Evolutionary conservation across 2,113 vertebrate species (phyloP).

Genomic region (Litocranius walleri): DNA sequence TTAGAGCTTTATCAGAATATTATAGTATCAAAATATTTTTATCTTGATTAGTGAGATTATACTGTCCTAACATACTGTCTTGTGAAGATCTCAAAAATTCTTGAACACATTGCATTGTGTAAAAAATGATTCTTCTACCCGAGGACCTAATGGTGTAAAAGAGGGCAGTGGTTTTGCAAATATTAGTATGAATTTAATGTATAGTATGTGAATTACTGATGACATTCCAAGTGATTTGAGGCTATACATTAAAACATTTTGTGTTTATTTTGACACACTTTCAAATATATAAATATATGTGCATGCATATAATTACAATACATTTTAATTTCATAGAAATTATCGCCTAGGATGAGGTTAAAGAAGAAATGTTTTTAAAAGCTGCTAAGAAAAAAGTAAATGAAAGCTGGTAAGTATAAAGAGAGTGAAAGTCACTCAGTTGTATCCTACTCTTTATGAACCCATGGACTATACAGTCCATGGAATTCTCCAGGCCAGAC

Average conservation of each 20-base stretch:
- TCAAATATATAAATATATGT: neutral
- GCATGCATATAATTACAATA: neutral
- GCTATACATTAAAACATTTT: neutral
- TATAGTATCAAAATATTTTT: neutral
- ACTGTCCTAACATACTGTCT: neutral
- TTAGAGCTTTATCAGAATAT: neutral
- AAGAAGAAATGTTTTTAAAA: neutral
- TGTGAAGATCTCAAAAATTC: neutral
- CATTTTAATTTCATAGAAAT: neutral
- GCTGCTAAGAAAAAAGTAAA: neutral
- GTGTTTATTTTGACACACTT: neutral
- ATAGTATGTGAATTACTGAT: neutral
- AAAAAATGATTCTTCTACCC: neutral
- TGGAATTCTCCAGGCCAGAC: neutral
- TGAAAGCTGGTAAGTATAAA: neutral
- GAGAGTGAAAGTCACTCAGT: neutral
- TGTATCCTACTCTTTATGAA: neutral
- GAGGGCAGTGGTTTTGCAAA: neutral
- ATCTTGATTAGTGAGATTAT: neutral
- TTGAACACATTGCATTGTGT: neutral
- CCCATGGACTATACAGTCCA: neutral
- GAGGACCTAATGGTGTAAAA: neutral
- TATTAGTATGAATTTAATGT: neutral
- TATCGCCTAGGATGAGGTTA: neutral
- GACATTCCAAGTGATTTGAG: neutral